Evolutionary conservation across 2,113 vertebrate genomes (phyloP).

Genomic region (Muscicapa adusta): DNA sequence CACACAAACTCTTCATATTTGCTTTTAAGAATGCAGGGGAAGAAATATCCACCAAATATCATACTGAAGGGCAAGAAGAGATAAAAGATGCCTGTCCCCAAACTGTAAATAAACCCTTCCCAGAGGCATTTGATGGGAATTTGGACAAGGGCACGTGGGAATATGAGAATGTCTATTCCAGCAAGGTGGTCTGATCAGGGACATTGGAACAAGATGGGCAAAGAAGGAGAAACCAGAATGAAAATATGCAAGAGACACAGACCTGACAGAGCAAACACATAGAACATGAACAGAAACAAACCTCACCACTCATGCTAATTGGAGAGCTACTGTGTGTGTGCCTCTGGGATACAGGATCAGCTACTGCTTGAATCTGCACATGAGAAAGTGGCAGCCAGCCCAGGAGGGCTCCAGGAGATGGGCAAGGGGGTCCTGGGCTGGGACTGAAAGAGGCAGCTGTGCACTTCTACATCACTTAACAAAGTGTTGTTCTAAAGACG

Average conservation of each 20-base stretch:
- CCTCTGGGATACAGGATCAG: background rate
- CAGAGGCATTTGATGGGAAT: background rate
- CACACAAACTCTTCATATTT: background rate
- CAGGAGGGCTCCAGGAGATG: background rate
- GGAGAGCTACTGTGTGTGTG: background rate
- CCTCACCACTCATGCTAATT: rapidly evolving
- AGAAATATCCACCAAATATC: background rate
- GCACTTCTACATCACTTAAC: background rate
- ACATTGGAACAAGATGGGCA: background rate
- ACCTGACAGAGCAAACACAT: background rate
- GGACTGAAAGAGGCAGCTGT: rapidly evolving
- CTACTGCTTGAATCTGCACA: background rate
- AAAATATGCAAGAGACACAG: background rate
- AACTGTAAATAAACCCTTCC: background rate
- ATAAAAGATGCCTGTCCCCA: background rate
- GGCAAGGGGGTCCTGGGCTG: background rate
- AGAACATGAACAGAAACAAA: background rate
- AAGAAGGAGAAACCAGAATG: background rate
- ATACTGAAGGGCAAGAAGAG: background rate
- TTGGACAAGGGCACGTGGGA: rapidly evolving
- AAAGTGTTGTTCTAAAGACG: background rate
- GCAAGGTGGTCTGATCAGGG: rapidly evolving
- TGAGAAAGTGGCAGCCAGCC: rapidly evolving
- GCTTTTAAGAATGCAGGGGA: background rate
- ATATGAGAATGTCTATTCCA: background rate